Evolutionary conservation across 2,113 vertebrate genomes (phyloP), one percentile per base, ranked within the genome.

Genomic region (Coryphaenoides rupestris): DNA sequence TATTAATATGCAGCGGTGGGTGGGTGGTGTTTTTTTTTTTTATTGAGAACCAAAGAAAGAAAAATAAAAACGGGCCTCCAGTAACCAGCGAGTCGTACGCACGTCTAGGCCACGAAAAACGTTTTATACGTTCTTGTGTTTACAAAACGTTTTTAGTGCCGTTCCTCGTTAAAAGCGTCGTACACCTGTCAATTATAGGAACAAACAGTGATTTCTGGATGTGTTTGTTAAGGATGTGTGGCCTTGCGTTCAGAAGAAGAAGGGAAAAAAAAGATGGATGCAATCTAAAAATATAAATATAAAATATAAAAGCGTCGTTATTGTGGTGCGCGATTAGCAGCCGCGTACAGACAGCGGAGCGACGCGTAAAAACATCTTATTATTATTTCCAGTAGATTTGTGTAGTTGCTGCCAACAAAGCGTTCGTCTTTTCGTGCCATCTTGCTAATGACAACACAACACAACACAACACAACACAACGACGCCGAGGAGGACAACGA

Each of bases 401-500:
- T 40, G 24, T 47, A n/a, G n/a, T 33, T 62, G 61, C 73, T 75
- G 65, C 62, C 59, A 75, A 69, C 68, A 81, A 74, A 58, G 68
- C 76, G 49, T 70, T 73, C 19, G 46, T 73, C 17, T 74, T 73
- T 65, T 71, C 70, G 68, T 81, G 76, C 77, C 80, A 74, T 83
- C 70, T 85, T 74, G 76, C 56, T 60, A 55, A 60, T 65, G 60
- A 65, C 58, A 64, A 68, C 56, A 52, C 64, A 28, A 58, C 28
- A 40, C 2, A 40, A n/a, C n/a, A n/a, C n/a, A n/a, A n/a, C n/a
- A n/a, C n/a, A n/a, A n/a, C n/a, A n/a, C n/a, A n/a, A n/a, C n/a
- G n/a, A n/a, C n/a, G n/a, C n/a, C n/a, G n/a, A n/a, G n/a, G n/a
- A n/a, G n/a, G n/a, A n/a, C n/a, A n/a, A n/a, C n/a, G n/a, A n/a